Evolutionary conservation across 1,140 invertebrate species (phyloP), one percentile per base, ranked within the genome.

Genomic region (Drosophila pruinosa): DNA sequence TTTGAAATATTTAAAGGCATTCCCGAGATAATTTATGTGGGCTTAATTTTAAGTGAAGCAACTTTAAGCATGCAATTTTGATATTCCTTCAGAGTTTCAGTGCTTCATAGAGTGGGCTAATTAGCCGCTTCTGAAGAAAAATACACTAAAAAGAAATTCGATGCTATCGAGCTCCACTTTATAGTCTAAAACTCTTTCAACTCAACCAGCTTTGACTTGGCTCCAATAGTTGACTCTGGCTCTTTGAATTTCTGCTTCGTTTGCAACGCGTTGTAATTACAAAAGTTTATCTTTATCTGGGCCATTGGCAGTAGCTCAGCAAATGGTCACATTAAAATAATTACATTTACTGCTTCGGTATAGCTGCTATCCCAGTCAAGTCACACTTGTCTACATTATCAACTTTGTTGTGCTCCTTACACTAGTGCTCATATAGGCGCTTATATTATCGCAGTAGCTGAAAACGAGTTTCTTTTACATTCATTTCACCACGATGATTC

Each of bases 241-340:
- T 62, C 58, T 78, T 74, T 71, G 75, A 71, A 65, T 79, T 85
- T 73, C 82, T 78, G 81, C 77, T 74, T 77, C 69, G 65, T 65
- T 85, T 72, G 64, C 73, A 70, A 48, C 70, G 63, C 77, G 79
- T 71, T 88, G 82, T 88, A 88, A 88, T 88, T 88, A 78, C 82
- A 89, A 88, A 88, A 88, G 82, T 88, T 86, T 88, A 88, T 88
- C 82, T 88, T 75, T 88, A 88, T 89, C 82, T 88, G 67, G 63
- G 64, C 62, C 77, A 78, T 28, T 57, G 61, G 43, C 43, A 47
- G 67, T 75, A 83, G 71, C 74, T 76, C 67, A 70, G 77, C 77
- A 88, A 88, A 82, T 89, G 72, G 78, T 88, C 82, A 80, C 82
- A 89, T 88, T 88, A 88, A 88, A 88, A 78, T 88, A 88, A 88